phyloP scores from a whole-genome alignment of 2,113 vertebrate genomes.

The Pelobates fuscus region DNA sequence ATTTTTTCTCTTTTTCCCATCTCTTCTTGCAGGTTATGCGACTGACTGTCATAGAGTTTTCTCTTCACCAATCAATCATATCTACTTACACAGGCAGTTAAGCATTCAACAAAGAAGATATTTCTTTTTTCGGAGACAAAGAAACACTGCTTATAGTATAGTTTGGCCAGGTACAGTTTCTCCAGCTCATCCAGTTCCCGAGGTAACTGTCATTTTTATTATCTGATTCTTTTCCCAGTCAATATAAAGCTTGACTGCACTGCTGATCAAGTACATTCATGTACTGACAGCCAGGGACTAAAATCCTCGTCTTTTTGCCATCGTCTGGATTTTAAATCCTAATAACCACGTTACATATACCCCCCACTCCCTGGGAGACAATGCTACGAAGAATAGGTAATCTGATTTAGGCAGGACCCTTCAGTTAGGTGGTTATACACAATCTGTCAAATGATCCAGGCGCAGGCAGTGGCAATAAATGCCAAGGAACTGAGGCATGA shows the following conservation, averaged over 20 bases:
- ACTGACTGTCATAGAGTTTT: conserved; percentile 59
- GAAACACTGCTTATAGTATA: conserved; percentile 65
- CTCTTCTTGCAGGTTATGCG: conserved; percentile 66
- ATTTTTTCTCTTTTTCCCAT: conserved; percentile 47
- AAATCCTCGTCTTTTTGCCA: conserved; percentile 56
- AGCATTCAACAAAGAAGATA: conserved; percentile 71
- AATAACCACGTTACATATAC: conserved; percentile 50
- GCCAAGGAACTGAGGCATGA: conserved; percentile 5
- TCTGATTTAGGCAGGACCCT: conserved; percentile 50
- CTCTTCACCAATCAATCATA: conserved; percentile 57
- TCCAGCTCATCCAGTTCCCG: conserved; percentile 72
- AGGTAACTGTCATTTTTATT: conserved; percentile 70
- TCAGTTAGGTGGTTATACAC: conserved; percentile 45
- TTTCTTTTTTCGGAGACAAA: conserved; percentile 69
- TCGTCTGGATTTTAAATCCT: conserved; percentile 58
- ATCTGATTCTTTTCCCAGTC: conserved; percentile 59
- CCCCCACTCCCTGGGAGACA: conserved; percentile 48
- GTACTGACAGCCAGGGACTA: conserved; percentile 52
- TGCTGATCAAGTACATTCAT: conserved; percentile 53
- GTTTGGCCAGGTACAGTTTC: conserved; percentile 74
- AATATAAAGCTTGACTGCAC: conserved; percentile 54
- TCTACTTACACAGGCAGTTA: conserved; percentile 65
- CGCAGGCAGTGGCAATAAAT: conserved; percentile 31
- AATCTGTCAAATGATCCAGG: conserved; percentile 38
- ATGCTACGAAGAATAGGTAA: conserved; percentile 27